Percentiles rank a stretch among this genome's conserved stretches.
These are phyloP conservation scores for Rhyacophila evoluta DNA, from an alignment of 2,888 invertebrate species.

Conservation along the genomic window DNA sequence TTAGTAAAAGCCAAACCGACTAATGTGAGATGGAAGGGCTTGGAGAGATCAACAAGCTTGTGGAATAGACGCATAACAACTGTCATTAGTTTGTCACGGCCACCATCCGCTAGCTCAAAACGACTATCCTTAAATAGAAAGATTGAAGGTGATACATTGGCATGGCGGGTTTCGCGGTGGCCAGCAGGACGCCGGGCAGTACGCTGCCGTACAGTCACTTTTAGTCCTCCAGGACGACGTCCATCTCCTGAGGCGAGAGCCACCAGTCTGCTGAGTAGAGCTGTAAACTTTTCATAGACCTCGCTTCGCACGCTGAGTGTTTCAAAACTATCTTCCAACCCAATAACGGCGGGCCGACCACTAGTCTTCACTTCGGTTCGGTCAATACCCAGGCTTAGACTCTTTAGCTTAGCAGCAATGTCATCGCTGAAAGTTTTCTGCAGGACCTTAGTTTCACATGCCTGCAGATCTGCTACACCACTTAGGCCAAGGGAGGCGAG, in stretches of 20 bases:
- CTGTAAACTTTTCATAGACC: conserved; percentile 78
- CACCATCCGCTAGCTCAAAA: conserved; percentile 65
- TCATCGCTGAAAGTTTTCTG: conserved; percentile 77
- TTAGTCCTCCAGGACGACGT: conserved; percentile 80
- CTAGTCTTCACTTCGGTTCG: conserved; percentile 77
- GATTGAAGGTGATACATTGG: conserved; percentile 77
- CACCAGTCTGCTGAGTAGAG: conserved; percentile 77
- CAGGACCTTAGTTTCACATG: conserved; percentile 70
- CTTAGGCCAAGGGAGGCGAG: conserved; percentile 70
- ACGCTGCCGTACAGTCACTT: conserved; percentile 80
- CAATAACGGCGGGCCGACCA: conserved; percentile 83
- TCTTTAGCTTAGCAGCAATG: conserved; percentile 76
- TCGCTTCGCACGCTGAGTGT: conserved; percentile 79
- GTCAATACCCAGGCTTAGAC: conserved; percentile 82
- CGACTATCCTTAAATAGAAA: conserved; percentile 69
- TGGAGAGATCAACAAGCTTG: conserved; percentile 77
- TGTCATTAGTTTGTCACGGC: conserved; percentile 75
- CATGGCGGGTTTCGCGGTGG: conserved; percentile 81
- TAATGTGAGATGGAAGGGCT: conserved; percentile 83
- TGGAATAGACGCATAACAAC: conserved; percentile 82
- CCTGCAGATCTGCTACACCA: conserved; percentile 77
- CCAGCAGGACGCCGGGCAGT: conserved; percentile 75
- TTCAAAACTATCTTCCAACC: conserved; percentile 83
- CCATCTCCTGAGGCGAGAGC: conserved; percentile 83
- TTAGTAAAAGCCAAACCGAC: conserved; percentile 86